phyloP scores from a whole-genome alignment of 2,888 invertebrate genomes.

The Plemyria rubiginata region DNA sequence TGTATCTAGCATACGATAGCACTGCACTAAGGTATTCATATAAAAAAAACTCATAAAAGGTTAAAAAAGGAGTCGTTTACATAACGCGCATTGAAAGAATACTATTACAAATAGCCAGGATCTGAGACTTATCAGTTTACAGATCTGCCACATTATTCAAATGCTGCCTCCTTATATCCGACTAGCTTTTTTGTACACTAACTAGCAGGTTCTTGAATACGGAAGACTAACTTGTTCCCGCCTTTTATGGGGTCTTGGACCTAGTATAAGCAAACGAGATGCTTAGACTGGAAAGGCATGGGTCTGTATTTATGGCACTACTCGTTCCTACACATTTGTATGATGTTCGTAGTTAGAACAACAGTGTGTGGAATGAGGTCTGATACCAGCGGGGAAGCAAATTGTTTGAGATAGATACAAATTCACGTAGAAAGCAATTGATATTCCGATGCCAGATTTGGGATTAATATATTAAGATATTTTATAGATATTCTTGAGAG shows the following conservation, averaged over 20 bases:
- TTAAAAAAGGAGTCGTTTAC: slow-evolving; percentile 7
- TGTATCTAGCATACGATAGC: neutral
- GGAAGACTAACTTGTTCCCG: slow-evolving; percentile 40
- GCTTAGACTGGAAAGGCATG: slow-evolving; percentile 33
- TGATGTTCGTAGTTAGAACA: slow-evolving; percentile 15
- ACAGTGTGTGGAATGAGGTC: slow-evolving; percentile 11
- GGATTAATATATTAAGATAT: neutral
- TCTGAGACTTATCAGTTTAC: slow-evolving; percentile 21
- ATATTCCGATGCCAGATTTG: neutral
- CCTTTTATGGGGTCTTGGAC: slow-evolving; percentile 40
- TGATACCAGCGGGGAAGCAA: neutral
- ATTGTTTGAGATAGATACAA: neutral
- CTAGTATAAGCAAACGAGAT: slow-evolving; percentile 36
- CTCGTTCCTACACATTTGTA: slow-evolving; percentile 5
- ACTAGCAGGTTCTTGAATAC: slow-evolving; percentile 39
- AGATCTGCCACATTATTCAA: slow-evolving; percentile 40
- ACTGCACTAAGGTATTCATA: too few species aligned
- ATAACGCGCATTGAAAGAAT: slow-evolving; percentile 10
- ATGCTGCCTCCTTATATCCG: slow-evolving; percentile 25
- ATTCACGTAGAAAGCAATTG: neutral
- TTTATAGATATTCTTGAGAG: neutral
- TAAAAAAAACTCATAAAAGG: neutral
- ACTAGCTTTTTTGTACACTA: slow-evolving; percentile 35
- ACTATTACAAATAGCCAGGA: slow-evolving; percentile 23
- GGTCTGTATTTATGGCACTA: slow-evolving; percentile 20